Conservation (phyloP, 23 tunicate genomes). For the Corella eumyota region DNA sequence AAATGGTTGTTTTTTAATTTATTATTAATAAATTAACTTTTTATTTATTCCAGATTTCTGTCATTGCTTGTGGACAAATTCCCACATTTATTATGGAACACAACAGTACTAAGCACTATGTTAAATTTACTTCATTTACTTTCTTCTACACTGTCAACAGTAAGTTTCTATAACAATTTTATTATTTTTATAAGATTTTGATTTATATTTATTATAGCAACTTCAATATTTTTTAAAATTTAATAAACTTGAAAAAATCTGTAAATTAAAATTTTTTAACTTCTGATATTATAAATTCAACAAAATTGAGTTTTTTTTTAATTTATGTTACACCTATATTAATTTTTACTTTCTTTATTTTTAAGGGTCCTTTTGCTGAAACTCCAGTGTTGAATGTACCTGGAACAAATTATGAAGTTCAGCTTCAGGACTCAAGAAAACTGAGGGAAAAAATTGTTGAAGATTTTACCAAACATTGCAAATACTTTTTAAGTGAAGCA, state of each 20-base stretch:
- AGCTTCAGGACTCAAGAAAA: constrained; percentile 69
- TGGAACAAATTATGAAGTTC: constrained; percentile 38
- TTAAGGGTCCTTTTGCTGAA: constrained; percentile 59
- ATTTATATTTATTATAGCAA: no score
- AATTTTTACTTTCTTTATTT: not conserved
- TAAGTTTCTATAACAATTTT: constrained; percentile 12
- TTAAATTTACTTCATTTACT: constrained; percentile 75
- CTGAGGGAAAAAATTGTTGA: constrained; percentile 59
- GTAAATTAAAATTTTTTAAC: no score
- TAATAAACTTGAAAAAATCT: no score
- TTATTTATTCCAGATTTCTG: constrained; percentile 31
- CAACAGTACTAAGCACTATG: constrained; percentile 32
- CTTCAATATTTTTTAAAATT: no score
- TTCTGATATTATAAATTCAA: not conserved
- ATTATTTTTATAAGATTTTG: not conserved
- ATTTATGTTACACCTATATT: no score
- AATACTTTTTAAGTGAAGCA: constrained; percentile 48
- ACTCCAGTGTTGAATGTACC: constrained; percentile 39
- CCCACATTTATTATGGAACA: constrained; percentile 75
- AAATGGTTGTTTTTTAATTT: no score
- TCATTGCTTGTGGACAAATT: constrained; percentile 59
- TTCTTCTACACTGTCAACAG: constrained; percentile 45
- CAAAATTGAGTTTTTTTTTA: not conserved
- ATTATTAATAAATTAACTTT: no score
- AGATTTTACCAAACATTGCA: constrained; percentile 68